These are phyloP conservation scores for Turritopsis dohrnii DNA, from an alignment of 30 jellyfish, hydroid and myxozoan species.

Conservation along the genomic window DNA sequence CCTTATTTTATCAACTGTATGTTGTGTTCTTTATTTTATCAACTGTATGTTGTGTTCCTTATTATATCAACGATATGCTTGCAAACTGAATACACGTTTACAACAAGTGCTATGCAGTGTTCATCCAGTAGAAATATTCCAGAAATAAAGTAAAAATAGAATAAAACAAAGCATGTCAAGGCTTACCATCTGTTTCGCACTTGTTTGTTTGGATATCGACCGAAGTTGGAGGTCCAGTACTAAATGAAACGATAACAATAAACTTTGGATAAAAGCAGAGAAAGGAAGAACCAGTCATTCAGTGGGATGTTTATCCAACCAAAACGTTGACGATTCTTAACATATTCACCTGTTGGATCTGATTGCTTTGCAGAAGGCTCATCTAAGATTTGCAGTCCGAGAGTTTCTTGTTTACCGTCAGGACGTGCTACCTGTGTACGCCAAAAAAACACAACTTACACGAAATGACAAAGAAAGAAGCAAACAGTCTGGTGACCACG, in stretches of 20 bases:
- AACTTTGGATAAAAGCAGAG: not conserved
- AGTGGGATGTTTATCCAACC: not conserved
- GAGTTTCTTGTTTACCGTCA: constrained; percentile 87
- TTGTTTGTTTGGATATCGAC: constrained; percentile 87
- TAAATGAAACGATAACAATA: not conserved
- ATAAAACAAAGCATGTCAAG: no score
- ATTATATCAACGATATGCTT: no score
- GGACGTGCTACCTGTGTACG: constrained; percentile 82
- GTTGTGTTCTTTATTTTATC: no score
- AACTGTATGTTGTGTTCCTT: no score
- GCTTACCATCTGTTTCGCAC: constrained; percentile 80
- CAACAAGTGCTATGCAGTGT: no score
- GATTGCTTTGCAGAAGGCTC: constrained; percentile 98
- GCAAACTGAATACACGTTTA: no score
- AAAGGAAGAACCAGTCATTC: not conserved
- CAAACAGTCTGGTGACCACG: not conserved
- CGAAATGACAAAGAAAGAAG: not conserved
- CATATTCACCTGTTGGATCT: constrained; percentile 87
- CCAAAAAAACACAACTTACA: not conserved
- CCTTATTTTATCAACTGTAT: no score
- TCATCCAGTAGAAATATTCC: no score
- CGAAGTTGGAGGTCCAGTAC: constrained; percentile 94
- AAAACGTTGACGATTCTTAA: no score
- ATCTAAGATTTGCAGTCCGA: constrained; percentile 86
- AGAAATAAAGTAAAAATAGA: not conserved